Evolutionary conservation across 2,888 invertebrate genomes (phyloP).

Genomic region (Laspeyria flexula): DNA sequence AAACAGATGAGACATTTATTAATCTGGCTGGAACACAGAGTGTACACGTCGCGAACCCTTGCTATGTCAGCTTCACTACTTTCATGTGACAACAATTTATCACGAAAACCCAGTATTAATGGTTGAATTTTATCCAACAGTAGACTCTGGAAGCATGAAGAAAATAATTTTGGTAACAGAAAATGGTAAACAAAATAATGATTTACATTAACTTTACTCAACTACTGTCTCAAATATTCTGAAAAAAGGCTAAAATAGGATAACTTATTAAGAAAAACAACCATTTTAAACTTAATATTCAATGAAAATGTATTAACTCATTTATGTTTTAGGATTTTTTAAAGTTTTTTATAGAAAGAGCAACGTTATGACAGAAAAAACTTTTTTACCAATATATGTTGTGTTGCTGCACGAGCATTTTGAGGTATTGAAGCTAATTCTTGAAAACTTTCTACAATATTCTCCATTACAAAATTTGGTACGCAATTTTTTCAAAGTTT

Average conservation of each 20-base stretch:
- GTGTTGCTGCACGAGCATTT: conserved; percentile 57
- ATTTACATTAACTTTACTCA: too few species aligned
- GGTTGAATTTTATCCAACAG: conserved; percentile 64
- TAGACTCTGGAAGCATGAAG: conserved; percentile 51
- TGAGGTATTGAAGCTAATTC: conserved; percentile 44
- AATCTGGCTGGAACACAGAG: conserved; percentile 74
- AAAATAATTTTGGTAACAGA: too few species aligned
- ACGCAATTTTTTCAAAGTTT: too few species aligned
- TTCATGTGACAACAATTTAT: conserved; percentile 46
- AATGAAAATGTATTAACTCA: too few species aligned
- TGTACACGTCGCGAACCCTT: conserved; percentile 64
- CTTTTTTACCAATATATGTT: conserved; percentile 59
- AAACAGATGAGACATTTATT: conserved; percentile 69
- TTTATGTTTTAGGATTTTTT: too few species aligned
- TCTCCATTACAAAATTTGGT: background rate
- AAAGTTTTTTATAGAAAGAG: too few species aligned
- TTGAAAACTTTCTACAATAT: conserved; percentile 22
- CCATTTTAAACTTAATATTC: too few species aligned
- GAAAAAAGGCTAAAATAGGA: too few species aligned
- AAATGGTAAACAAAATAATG: too few species aligned
- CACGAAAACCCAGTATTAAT: conserved; percentile 54
- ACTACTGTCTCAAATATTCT: too few species aligned
- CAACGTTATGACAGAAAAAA: background rate
- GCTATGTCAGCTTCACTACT: conserved; percentile 39
- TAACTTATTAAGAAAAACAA: too few species aligned